Percentiles rank a stretch among this genome's conserved stretches.
Conservation (phyloP, 2,113 vertebrate genomes). For the Sus scrofa region DNA sequence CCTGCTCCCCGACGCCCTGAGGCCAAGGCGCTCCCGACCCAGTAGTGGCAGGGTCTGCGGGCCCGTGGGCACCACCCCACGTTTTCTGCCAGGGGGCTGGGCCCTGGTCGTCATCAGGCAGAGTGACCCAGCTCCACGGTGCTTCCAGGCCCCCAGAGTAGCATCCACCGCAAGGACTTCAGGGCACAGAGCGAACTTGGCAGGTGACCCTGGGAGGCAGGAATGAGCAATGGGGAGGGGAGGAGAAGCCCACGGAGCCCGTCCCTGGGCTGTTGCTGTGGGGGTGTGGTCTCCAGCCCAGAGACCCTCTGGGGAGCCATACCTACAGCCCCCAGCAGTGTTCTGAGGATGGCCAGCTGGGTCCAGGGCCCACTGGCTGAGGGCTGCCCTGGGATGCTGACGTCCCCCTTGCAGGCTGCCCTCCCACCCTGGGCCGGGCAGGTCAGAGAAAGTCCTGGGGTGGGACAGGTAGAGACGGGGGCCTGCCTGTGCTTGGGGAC, state of each 20-base stretch:
- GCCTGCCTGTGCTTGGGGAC: background rate
- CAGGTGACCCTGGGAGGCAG: background rate
- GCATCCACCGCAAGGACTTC: background rate
- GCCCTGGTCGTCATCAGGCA: background rate
- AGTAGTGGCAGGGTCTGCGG: background rate
- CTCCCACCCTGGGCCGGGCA: rapidly evolving
- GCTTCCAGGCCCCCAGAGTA: background rate
- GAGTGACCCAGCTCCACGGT: too few species aligned
- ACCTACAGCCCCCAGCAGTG: background rate
- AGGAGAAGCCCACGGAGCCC: background rate
- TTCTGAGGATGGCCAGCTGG: background rate
- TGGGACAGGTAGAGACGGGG: background rate
- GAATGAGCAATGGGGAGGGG: background rate
- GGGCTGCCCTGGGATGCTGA: background rate
- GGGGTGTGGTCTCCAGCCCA: rapidly evolving
- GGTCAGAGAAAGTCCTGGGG: background rate
- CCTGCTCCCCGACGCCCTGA: too few species aligned
- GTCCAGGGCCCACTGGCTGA: background rate
- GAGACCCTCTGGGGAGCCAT: background rate
- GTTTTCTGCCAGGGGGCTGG: background rate
- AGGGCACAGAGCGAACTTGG: background rate
- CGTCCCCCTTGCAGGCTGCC: background rate
- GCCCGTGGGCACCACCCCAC: background rate
- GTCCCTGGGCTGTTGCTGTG: background rate
- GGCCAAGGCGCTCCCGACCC: rapidly evolving